A percentile compares a stretch with the other conserved stretches of the same genome.
Evolutionary conservation across 1,140 invertebrate species (phyloP).

Genomic region (Sipha flava): DNA sequence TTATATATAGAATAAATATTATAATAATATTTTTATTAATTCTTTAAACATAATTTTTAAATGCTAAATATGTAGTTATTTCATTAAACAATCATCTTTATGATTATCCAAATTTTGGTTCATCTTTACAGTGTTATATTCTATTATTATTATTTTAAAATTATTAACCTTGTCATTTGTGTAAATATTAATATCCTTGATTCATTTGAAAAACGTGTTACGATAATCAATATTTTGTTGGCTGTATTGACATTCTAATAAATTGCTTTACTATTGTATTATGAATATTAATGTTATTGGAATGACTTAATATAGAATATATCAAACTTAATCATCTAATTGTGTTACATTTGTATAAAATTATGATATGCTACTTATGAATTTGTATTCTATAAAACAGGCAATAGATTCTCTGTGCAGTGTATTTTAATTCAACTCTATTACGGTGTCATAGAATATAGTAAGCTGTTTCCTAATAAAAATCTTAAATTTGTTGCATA

Average conservation of each 20-base stretch:
- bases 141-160: not conserved
- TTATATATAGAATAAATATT: not conserved
- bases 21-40: not conserved
- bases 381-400: not conserved
- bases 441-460: not conserved
- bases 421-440: not conserved
- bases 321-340: not conserved
- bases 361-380: not conserved
- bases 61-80: not conserved
- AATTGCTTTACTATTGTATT: not conserved
- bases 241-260: not conserved
- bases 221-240: not conserved
- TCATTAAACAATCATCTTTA: not conserved
- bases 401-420: not conserved
- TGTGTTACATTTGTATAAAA: not conserved
- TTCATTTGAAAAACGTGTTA: not conserved
- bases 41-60: not conserved
- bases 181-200: not conserved
- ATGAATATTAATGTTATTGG: not conserved
- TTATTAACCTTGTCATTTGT: not conserved
- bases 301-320: not conserved
- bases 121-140: not conserved
- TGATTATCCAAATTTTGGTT: not conserved
- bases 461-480: not conserved
- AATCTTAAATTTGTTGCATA: not conserved